Evolutionary conservation across 2,797 vertebrate species (phyloP), one percentile per base, ranked within the genome.

Genomic region (Oreonectes daqikongensis): DNA sequence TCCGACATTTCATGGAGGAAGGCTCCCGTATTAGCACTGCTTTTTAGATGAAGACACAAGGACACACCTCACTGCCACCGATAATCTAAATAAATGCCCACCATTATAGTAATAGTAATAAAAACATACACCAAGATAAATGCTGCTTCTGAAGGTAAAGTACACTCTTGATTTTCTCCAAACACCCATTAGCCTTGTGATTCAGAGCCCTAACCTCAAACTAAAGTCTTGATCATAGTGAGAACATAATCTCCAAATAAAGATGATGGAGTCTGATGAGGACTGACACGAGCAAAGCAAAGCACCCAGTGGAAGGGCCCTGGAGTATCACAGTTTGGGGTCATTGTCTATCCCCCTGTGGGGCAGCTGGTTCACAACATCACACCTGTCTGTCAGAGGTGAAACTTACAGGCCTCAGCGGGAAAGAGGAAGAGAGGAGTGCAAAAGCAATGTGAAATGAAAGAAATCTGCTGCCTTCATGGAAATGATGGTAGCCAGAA

Each of bases 341-440:
- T 96, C 95, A 95, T 88, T 87, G 83, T 89, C 90, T 90, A 91
- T 93, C 91, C 91, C 81, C 4, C 2, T 79, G 69, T 72, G 77
- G 94, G 94, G 93, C 94, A 95, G 86, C 77, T 84, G 18, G 79
- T 93, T 94, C 92, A 91, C 93, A 95, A 90, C 86, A 90, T 90
- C 91, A 95, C 95, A 95, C 92, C 79, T 92, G 90, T 70, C 90
- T 93, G 91, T 94, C 95, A 96, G 93, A 94, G 92, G 92, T 92
- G 89, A 91, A 83, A 81, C 76, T 82, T 50, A 80, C 73, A 69
- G 84, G 85, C 60, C 40, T 81, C 78, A 76, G 67, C 1, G 10
- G 38, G 50, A 46, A 68, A 59, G 6, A 38, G 42, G 35, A 40
- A 53, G 46, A 26, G 12, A 63, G 40, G 35, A 35, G 50, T 35